Conservation (phyloP, 2,113 vertebrate species). For the Pygoscelis antarcticus region DNA sequence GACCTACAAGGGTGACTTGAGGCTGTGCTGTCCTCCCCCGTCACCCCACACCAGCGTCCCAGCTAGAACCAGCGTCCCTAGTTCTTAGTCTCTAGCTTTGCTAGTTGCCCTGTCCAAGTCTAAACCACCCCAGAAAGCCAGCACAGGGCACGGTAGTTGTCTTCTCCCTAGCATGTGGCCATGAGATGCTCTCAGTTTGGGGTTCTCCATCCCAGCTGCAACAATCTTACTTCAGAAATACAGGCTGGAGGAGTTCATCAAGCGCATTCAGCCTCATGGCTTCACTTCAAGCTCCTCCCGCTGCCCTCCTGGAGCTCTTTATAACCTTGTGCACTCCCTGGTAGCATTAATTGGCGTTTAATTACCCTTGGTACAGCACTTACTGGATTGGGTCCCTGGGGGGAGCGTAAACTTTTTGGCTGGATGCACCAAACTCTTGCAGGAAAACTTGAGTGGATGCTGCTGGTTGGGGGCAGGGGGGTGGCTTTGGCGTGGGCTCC, state of each 20-base stretch:
- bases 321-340: background rate
- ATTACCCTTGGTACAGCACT: background rate
- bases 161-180: background rate
- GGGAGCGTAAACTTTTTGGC: background rate
- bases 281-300: background rate
- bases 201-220: background rate
- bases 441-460: background rate
- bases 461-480: background rate
- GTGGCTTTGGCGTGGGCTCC: background rate
- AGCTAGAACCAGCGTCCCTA: background rate
- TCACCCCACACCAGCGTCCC: rapidly evolving
- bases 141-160: background rate
- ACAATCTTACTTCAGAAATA: background rate
- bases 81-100: background rate
- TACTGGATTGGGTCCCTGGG: background rate
- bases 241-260: background rate
- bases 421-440: background rate
- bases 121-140: background rate
- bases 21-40: background rate
- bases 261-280: rapidly evolving
- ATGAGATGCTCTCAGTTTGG: background rate
- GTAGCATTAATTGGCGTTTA: background rate
- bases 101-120: background rate
- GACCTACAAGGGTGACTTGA: background rate
- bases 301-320: background rate